A percentile compares a stretch with the other conserved stretches of the same genome.
These are phyloP conservation scores for Adelges cooleyi DNA, from an alignment of 1,140 invertebrate genomes.

Conservation along the genomic window DNA sequence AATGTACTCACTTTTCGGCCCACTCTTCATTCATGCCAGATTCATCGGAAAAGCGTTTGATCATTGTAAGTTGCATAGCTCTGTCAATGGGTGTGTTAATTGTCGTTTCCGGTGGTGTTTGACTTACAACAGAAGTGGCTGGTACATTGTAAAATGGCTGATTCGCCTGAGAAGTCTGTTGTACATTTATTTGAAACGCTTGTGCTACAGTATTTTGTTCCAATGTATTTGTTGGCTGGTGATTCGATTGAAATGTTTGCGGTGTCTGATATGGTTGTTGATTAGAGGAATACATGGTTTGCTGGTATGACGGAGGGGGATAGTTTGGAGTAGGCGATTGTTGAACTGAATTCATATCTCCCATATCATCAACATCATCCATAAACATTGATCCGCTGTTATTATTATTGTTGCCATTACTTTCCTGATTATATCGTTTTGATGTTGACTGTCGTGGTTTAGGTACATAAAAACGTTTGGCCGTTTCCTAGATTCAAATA, in stretches of 20 bases:
- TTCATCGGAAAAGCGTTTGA: conserved; percentile 15
- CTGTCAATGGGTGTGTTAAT: not conserved
- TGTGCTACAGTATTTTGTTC: not conserved
- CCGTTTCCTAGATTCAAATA: not conserved
- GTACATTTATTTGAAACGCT: not conserved
- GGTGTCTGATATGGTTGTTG: not conserved
- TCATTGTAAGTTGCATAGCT: not conserved
- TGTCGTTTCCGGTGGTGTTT: not conserved
- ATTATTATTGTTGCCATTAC: not conserved
- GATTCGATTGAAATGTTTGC: not conserved
- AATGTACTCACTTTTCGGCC: not conserved
- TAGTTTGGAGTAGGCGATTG: not conserved
- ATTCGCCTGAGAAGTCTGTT: too few relatives aligned
- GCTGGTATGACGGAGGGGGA: not conserved
- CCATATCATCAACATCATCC: conserved; percentile 11
- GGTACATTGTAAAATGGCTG: too few relatives aligned
- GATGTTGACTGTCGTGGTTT: not conserved
- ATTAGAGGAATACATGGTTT: not conserved
- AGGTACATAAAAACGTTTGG: not conserved
- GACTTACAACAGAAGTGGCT: not conserved
- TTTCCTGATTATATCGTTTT: not conserved
- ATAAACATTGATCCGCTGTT: conserved; percentile 4
- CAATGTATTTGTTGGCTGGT: not conserved
- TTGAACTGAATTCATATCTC: not conserved
- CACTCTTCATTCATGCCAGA: conserved; percentile 20